phyloP scores from a whole-genome alignment of 1,140 invertebrate species.

The Anthonomus grandis region DNA sequence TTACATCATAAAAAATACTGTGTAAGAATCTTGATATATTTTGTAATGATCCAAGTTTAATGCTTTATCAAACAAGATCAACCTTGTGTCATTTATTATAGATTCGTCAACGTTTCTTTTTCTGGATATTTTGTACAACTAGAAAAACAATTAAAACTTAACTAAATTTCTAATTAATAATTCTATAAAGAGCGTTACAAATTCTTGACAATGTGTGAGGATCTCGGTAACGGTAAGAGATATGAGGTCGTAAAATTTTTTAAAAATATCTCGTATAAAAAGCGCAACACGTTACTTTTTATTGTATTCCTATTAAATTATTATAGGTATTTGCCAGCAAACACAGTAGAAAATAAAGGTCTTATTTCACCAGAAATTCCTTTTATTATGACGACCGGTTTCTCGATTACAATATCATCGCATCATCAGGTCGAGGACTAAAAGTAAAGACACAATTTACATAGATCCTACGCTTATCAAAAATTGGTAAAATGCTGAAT shows the following conservation, averaged over 20 bases:
- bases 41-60: slow-evolving; percentile 31
- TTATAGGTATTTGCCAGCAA: too few relatives aligned
- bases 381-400: too few relatives aligned
- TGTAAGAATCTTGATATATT: slow-evolving; percentile 33
- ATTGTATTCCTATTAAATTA: not conserved
- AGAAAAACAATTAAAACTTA: slow-evolving; percentile 11
- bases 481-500: too few relatives aligned
- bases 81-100: slow-evolving; percentile 17
- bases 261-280: too few relatives aligned
- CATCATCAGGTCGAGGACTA: too few relatives aligned
- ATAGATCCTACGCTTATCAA: too few relatives aligned
- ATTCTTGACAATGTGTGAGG: not conserved
- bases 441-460: too few relatives aligned
- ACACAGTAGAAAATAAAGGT: too few relatives aligned
- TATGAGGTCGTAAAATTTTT: too few relatives aligned
- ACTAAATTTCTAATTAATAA: not conserved
- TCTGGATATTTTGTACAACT: slow-evolving; percentile 30
- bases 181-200: not conserved
- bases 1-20: slow-evolving; percentile 32
- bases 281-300: not conserved
- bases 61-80: slow-evolving; percentile 25
- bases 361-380: too few relatives aligned
- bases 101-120: slow-evolving; percentile 5
- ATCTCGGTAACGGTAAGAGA: too few relatives aligned
- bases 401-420: too few relatives aligned